Conservation (phyloP, 2,888 invertebrate species). For the Hydroisotoma schaefferi region DNA sequence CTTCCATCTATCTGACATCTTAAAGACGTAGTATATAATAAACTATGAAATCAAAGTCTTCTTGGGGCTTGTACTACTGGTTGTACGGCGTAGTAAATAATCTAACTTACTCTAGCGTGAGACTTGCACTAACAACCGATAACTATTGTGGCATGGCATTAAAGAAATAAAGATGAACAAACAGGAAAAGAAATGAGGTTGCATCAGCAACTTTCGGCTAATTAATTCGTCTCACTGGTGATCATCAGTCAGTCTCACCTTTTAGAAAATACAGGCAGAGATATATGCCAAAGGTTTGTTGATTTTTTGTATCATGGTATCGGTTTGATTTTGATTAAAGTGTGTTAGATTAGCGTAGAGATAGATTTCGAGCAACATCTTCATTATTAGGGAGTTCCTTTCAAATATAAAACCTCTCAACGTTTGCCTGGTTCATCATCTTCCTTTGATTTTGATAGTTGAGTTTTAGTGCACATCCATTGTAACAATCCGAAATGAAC, state of each 20-base stretch:
- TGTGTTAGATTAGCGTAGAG: neutral
- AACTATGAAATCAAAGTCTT: no score
- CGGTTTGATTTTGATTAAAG: neutral
- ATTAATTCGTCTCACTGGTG: conserved; percentile 4
- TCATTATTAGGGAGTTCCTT: neutral
- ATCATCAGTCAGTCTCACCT: no score
- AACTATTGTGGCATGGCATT: no score
- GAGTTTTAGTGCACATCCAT: no score
- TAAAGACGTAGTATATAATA: neutral
- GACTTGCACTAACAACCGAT: no score
- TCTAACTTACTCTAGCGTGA: neutral
- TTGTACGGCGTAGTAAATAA: neutral
- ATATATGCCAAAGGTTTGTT: no score
- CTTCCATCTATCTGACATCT: neutral
- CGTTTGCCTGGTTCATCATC: no score
- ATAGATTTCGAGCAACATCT: no score
- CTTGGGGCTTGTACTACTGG: neutral
- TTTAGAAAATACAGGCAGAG: neutral
- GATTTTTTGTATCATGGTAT: no score
- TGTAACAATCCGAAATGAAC: no score
- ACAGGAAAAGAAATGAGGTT: conserved; percentile 13
- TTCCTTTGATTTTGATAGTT: no score
- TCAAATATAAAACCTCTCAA: no score
- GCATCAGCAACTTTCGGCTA: conserved; percentile 15
- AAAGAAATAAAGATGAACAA: neutral